phyloP scores from a whole-genome alignment of 2,113 vertebrate species.

The Haliaeetus leucogaster region DNA sequence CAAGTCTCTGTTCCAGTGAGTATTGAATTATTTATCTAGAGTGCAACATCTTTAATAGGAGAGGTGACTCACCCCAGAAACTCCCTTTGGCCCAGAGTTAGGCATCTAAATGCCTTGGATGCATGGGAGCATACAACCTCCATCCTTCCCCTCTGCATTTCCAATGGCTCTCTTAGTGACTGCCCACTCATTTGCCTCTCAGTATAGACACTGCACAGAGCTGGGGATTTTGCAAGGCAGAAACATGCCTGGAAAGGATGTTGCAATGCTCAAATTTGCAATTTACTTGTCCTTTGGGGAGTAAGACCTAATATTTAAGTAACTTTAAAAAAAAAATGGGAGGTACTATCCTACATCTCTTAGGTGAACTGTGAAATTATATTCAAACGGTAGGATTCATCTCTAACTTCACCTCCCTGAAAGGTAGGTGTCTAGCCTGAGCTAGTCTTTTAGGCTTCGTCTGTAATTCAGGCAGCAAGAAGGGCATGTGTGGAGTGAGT shows the following conservation, averaged over 20 bases:
- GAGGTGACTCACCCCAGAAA: slow-evolving; percentile 40
- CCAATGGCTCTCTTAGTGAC: neutral
- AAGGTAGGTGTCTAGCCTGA: slow-evolving; percentile 14
- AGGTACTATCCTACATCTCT: neutral
- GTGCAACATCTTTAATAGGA: slow-evolving; percentile 24
- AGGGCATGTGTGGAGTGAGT: neutral
- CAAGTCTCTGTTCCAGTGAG: slow-evolving; percentile 6
- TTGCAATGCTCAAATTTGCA: neutral
- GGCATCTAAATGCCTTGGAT: neutral
- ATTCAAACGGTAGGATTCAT: neutral
- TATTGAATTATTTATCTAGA: slow-evolving; percentile 31
- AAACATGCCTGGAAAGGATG: neutral
- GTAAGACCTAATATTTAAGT: neutral
- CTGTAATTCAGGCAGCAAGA: neutral
- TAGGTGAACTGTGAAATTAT: neutral
- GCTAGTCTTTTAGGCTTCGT: neutral
- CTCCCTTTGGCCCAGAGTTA: slow-evolving; percentile 12
- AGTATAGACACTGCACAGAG: neutral
- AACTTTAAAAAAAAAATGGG: neutral
- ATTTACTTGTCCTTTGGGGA: neutral
- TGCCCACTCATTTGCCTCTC: neutral
- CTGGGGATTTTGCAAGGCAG: neutral
- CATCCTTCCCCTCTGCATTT: neutral
- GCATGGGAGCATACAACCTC: neutral
- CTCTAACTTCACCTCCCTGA: neutral